A percentile compares a stretch with the other conserved stretches of the same genome.
Evolutionary conservation across 1,140 invertebrate species (phyloP).

Genomic region (Drosophila malerkotliana): DNA sequence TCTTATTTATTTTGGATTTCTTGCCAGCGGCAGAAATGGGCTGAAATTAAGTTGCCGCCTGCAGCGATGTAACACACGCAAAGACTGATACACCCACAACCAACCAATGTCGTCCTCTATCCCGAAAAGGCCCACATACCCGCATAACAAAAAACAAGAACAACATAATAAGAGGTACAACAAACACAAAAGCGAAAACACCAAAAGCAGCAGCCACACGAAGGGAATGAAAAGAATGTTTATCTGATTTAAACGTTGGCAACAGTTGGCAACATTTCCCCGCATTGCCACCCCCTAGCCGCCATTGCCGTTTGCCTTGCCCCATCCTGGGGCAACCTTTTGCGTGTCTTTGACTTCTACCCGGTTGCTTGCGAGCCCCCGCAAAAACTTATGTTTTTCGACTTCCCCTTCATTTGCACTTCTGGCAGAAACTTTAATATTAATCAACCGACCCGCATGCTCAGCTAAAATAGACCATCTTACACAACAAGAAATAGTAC

Average conservation of each 20-base stretch:
- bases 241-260: conserved; percentile 79
- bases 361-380: not conserved
- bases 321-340: conserved; percentile 48
- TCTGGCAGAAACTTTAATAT: conserved; percentile 72
- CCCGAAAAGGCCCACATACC: conserved; percentile 7
- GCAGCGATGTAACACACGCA: conserved; percentile 73
- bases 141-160: conserved; percentile 42
- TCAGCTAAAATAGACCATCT: conserved; percentile 8
- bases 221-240: conserved; percentile 61
- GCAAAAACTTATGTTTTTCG: conserved; percentile 67
- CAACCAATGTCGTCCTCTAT: not conserved
- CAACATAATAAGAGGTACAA: conserved; percentile 43
- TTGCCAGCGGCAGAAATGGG: conserved; percentile 32
- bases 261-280: conserved; percentile 54
- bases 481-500: not conserved
- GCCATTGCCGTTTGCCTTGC: conserved; percentile 1
- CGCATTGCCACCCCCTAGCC: not conserved
- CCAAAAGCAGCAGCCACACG: conserved; percentile 37
- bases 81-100: conserved; percentile 34
- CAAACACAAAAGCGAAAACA: conserved; percentile 21
- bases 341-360: conserved; percentile 51
- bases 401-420: conserved; percentile 71
- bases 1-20: conserved; percentile 70
- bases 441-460: conserved; percentile 76
- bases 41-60: conserved; percentile 79